phyloP scores from a whole-genome alignment of 2,113 vertebrate genomes.

The Podarcis muralis region DNA sequence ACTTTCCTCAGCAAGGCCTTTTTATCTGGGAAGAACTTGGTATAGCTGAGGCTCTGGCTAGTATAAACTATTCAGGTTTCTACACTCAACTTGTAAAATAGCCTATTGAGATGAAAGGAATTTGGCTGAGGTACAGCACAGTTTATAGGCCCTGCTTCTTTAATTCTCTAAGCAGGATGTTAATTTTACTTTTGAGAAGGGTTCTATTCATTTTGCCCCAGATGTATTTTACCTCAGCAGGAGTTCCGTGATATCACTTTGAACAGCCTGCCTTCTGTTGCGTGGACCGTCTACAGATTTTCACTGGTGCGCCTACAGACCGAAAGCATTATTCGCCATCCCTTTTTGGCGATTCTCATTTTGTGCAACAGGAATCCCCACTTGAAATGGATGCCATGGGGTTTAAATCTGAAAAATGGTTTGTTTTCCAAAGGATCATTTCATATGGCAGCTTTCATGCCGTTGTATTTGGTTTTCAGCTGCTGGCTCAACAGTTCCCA shows the following conservation, averaged over 20 bases:
- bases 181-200: too few relatives aligned
- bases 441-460: not conserved
- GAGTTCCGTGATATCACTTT: not conserved
- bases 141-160: too few relatives aligned
- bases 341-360: not conserved
- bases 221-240: not conserved
- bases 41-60: not conserved
- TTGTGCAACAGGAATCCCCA: not conserved
- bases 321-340: not conserved
- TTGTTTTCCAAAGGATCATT: not conserved
- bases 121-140: not conserved
- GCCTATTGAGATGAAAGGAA: not conserved
- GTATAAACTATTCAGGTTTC: too few relatives aligned
- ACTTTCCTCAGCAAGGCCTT: not conserved
- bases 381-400: not conserved
- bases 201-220: not conserved
- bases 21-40: not conserved
- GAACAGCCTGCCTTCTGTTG: not conserved
- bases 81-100: too few relatives aligned
- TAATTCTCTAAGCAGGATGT: too few relatives aligned
- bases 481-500: not conserved
- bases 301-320: too few relatives aligned
- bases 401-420: not conserved
- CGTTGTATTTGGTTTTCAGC: not conserved
- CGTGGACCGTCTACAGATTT: too few relatives aligned